A percentile compares a stretch with the other conserved stretches of the same genome.
phyloP scores from a whole-genome alignment of 2,113 vertebrate genomes.

The Mirza zaza region DNA sequence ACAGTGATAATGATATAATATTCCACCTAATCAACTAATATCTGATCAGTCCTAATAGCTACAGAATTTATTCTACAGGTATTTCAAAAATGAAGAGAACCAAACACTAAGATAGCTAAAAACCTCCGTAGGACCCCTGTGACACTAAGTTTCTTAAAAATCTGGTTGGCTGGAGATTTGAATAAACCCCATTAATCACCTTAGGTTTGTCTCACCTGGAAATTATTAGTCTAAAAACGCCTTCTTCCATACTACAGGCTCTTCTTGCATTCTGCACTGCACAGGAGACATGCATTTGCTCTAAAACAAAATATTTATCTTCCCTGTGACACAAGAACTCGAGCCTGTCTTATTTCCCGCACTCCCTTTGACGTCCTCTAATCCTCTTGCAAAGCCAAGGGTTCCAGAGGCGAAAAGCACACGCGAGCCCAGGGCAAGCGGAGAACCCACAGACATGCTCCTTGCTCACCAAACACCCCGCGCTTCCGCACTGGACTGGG shows the following conservation, averaged over 20 bases:
- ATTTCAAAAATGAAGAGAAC: conserved; percentile 50
- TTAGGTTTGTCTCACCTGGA: background rate
- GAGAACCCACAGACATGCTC: rapidly evolving
- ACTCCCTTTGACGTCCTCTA: background rate
- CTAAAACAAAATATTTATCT: background rate
- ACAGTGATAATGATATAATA: background rate
- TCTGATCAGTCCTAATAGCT: conserved; percentile 53
- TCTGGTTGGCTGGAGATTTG: conserved; percentile 22
- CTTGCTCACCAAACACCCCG: rapidly evolving
- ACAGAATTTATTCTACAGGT: conserved; percentile 6
- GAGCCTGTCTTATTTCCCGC: background rate
- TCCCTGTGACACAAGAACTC: background rate
- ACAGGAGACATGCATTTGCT: background rate
- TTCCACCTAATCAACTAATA: conserved; percentile 29
- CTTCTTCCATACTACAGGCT: background rate
- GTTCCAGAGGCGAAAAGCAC: background rate
- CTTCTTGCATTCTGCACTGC: background rate
- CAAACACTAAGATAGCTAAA: conserved; percentile 54
- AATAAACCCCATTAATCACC: background rate
- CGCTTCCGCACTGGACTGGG: rapidly evolving
- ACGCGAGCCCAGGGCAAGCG: rapidly evolving
- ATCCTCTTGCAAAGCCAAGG: background rate
- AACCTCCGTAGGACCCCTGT: conserved; percentile 38
- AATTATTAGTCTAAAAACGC: conserved; percentile 15
- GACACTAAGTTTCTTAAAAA: conserved; percentile 66